Evolutionary conservation across 1,140 invertebrate species (phyloP).

Genomic region (Ceratina japonica): DNA sequence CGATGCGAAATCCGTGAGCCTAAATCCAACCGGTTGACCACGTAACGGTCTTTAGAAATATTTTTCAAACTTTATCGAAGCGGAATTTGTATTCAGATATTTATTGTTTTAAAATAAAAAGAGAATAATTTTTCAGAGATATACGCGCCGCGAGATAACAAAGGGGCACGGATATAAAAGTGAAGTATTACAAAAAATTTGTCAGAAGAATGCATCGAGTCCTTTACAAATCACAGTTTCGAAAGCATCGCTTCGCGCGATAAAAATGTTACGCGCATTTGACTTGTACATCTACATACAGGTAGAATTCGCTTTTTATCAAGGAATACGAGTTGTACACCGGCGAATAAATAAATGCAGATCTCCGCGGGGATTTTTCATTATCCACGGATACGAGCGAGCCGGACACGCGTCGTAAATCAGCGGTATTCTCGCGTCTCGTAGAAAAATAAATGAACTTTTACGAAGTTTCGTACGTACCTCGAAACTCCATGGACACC

Average conservation of each 20-base stretch:
- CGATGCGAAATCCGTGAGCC: too few relatives aligned
- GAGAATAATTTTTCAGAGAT: too few relatives aligned
- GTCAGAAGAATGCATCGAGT: not conserved
- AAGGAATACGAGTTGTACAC: not conserved
- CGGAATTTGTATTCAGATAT: too few relatives aligned
- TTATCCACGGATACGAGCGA: constrained; percentile 32
- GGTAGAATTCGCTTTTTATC: constrained; percentile 18
- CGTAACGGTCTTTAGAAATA: too few relatives aligned
- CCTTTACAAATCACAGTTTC: constrained; percentile 4
- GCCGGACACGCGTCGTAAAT: constrained; percentile 50
- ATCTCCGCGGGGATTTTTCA: constrained; percentile 40
- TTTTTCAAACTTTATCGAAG: too few relatives aligned
- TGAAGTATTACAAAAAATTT: not conserved
- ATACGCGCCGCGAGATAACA: not conserved
- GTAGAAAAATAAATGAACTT: constrained; percentile 44
- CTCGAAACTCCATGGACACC: constrained; percentile 34
- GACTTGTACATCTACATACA: not conserved
- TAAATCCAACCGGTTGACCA: too few relatives aligned
- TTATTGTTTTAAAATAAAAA: too few relatives aligned
- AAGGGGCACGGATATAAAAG: not conserved
- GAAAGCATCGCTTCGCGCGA: not conserved
- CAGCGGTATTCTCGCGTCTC: not conserved
- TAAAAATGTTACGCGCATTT: constrained; percentile 13
- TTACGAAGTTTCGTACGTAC: constrained; percentile 33
- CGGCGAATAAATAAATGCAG: too few relatives aligned